Evolutionary conservation across 1,140 invertebrate species (phyloP), one percentile per base, ranked within the genome.

Genomic region (Papilio glaucus): DNA sequence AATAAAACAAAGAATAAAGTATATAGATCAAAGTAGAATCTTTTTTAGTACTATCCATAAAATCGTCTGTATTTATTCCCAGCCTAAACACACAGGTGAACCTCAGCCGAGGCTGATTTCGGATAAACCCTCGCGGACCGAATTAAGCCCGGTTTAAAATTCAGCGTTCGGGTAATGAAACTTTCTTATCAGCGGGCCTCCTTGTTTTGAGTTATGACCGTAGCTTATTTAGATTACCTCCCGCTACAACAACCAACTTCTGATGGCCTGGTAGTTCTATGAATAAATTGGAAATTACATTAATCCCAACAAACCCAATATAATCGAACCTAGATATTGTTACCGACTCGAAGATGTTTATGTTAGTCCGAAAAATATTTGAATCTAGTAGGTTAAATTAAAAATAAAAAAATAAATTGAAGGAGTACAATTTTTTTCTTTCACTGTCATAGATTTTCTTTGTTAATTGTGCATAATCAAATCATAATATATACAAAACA

Each of bases 101-200:
- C 77, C 75, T 72, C 65, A 72, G 72, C 73, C 80, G 75, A 70
- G 75, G 78, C 81, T 82, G 84, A 85, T 85, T 83, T 82, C 82
- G 82, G 84, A 88, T 86, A 87, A 86, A 84, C 81, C 85, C 70
- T 82, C 84, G 81, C 85, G 85, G 85, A 85, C 82, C 85, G 89
- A 87, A 90, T 92, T 90, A 92, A 89, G 81, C 85, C 85, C 79
- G 85, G 85, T 90, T 92, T 90, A 86, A 90, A 92, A 91, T 90
- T 89, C 87, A 85, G 76, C 87, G 83, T 89, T 89, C 77, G 85
- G 86, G 81, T 90, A 92, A 92, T 92, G 90, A 90, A 92, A 90
- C 81, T 92, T 91, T 86, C 90, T 90, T 90, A 90, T 92, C 88
- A 86, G 85, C 83, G 80, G 76, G 75, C 77, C 82, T 81, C 81